Evolutionary conservation across 1,140 invertebrate genomes (phyloP), one percentile per base, ranked within the genome.

Genomic region (Calliphora vicina): DNA sequence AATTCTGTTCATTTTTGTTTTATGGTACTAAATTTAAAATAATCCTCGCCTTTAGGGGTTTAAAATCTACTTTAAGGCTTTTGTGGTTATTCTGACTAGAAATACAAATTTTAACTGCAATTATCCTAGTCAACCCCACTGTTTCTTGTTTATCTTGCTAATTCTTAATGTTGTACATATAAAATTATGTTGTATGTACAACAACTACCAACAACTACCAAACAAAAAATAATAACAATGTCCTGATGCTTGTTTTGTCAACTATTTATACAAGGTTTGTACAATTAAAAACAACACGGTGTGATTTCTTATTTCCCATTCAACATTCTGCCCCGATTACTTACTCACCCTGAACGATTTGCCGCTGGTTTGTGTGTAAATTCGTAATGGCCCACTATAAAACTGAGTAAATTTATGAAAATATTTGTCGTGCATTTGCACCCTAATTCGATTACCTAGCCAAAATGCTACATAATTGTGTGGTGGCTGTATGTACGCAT

Each of bases 391-490:
- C 50, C 50, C 50, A 61, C 50, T 61, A 61, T n/a, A n/a, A n/a
- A n/a, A n/a, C n/a, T n/a, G n/a, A n/a, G n/a, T 61, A 61, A 61
- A 61, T 61, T 17, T 61, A 61, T 61, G 50, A 61, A 61, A 61
- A 61, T 61, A 61, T 61, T 61, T 61, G 50, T n/a, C 50, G n/a
- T 61, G n/a, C 17, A 61, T 61, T 61, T 61, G 50, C 50, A 61
- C 50, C 50, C 50, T 61, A 61, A 61, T 61, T 61, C 50, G 50
- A 61, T 61, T 61, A 61, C 17, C 13, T 61, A 61, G 13, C 17
- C 50, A 43, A 6, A 43, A 5, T 12, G 12, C 12, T 43, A 43
- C 42, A 43, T 12, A n/a, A 43, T 43, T 6, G 5, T 43, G 42
- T 6, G 42, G 5, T 57, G 3, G 50, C 17, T n/a, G 50, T 61